These are phyloP conservation scores for Sericinus montela DNA, from an alignment of 2,888 invertebrate species.

Conservation along the genomic window DNA sequence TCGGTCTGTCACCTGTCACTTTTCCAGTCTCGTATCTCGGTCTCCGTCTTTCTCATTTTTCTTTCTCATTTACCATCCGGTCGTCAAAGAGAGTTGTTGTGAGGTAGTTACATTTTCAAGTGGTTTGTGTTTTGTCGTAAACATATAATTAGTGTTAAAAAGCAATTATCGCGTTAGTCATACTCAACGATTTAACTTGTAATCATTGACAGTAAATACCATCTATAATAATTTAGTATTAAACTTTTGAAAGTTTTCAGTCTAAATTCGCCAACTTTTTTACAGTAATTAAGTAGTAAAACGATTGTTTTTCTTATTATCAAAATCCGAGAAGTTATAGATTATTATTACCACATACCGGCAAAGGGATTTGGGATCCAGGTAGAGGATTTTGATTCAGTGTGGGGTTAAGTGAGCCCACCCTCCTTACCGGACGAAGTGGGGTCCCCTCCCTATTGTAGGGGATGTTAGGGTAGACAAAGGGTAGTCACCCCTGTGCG, in stretches of 20 bases:
- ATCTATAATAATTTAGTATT: no score
- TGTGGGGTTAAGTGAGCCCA: conserved; percentile 60
- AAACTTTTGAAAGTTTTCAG: no score
- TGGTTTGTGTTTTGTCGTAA: conserved; percentile 10
- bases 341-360: conserved; percentile 16
- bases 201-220: no score
- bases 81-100: neutral
- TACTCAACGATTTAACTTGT: no score
- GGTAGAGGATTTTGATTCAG: conserved; percentile 60
- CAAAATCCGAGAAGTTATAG: conserved; percentile 7
- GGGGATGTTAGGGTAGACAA: conserved; percentile 71
- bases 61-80: neutral
- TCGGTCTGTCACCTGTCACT: no score
- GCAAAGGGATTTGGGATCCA: conserved; percentile 30
- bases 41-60: no score
- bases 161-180: no score
- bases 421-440: conserved; percentile 64
- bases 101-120: conserved; percentile 1
- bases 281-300: no score
- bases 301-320: no score
- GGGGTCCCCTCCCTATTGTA: conserved; percentile 71
- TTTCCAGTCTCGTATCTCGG: no score
- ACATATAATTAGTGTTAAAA: conserved; percentile 15
- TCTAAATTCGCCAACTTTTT: no score
- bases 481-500: conserved; percentile 74